These are phyloP conservation scores for Mimas tiliae DNA, from an alignment of 2,888 invertebrate genomes.

Conservation along the genomic window DNA sequence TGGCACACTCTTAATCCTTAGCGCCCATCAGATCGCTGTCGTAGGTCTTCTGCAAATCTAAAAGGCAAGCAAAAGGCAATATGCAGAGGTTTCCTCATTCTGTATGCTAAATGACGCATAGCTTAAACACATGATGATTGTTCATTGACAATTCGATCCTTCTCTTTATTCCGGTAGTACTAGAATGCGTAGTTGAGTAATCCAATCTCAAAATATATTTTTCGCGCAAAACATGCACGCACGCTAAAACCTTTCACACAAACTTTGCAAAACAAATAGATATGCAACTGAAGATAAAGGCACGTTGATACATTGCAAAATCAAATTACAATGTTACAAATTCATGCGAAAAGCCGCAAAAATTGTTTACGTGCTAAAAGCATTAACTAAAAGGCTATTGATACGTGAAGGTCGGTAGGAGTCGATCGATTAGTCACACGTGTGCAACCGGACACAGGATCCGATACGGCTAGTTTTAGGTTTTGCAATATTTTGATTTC, in stretches of 20 bases:
- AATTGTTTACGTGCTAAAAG: neutral
- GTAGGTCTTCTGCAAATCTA: too few species aligned
- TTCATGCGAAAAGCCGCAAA: neutral
- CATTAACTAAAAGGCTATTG: conserved; percentile 12
- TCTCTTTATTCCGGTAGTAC: too few species aligned
- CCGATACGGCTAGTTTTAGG: neutral
- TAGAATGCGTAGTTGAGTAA: neutral
- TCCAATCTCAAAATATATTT: too few species aligned
- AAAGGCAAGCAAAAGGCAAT: too few species aligned
- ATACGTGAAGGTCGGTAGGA: conserved; percentile 13
- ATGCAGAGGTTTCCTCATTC: too few species aligned
- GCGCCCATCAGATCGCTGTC: too few species aligned
- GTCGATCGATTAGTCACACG: conserved; percentile 6
- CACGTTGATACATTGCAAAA: neutral
- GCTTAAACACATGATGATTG: too few species aligned
- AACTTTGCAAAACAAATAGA: neutral
- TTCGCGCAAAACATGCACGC: too few species aligned
- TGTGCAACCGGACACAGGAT: conserved; percentile 11
- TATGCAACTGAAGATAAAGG: neutral
- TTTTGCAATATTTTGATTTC: neutral
- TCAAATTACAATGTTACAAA: neutral
- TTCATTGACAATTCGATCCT: too few species aligned
- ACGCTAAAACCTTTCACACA: neutral
- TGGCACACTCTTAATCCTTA: too few species aligned
- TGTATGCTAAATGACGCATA: too few species aligned